Evolutionary conservation across 2,888 invertebrate species (phyloP).

Genomic region (Mesorhabditis sp.): DNA sequence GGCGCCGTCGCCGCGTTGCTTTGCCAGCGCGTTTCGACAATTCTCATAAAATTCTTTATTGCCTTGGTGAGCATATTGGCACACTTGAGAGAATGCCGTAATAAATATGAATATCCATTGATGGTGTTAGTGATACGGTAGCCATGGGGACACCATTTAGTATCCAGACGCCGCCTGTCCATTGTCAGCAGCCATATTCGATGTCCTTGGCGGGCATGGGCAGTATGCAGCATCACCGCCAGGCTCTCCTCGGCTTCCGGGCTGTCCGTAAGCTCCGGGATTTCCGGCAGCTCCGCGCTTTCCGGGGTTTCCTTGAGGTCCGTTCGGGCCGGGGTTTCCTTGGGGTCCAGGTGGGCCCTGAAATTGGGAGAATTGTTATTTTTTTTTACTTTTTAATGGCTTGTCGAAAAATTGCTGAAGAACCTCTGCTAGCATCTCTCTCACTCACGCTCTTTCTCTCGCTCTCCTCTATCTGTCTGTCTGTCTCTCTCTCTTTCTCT

Average conservation of each 20-base stretch:
- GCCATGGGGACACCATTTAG: neutral
- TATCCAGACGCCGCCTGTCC: neutral
- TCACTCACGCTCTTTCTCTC: neutral
- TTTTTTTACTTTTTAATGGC: neutral
- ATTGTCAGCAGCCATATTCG: slow-evolving; percentile 5
- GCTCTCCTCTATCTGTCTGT: no score
- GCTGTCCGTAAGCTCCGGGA: slow-evolving; percentile 22
- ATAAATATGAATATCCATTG: no score
- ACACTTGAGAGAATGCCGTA: no score
- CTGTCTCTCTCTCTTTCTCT: no score
- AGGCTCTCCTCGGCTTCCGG: slow-evolving; percentile 21
- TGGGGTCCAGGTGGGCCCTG: slow-evolving; percentile 21
- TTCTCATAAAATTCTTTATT: no score
- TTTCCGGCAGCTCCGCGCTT: slow-evolving; percentile 20
- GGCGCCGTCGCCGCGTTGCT: neutral
- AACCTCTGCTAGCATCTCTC: no score
- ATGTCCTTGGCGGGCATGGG: neutral
- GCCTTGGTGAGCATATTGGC: no score
- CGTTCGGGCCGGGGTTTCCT: slow-evolving; percentile 25
- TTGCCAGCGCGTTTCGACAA: no score
- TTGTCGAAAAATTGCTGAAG: neutral
- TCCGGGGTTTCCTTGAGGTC: slow-evolving; percentile 23
- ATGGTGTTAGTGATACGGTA: no score
- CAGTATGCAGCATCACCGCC: slow-evolving; percentile 14
- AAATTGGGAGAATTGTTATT: neutral